Conservation (phyloP, 2,888 invertebrate species). For the Orthosia incerta region DNA sequence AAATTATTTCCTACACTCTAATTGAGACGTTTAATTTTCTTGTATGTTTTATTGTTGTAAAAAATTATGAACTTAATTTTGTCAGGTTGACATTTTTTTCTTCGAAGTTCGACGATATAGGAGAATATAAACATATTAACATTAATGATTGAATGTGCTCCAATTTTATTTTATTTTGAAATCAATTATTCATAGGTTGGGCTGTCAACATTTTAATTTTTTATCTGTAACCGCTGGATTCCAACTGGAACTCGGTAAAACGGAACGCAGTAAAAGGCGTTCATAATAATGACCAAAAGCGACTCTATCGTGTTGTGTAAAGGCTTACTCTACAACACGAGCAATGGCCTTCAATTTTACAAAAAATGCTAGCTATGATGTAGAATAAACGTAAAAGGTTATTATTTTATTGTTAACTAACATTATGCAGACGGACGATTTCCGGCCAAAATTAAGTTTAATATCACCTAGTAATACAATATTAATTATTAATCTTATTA, state of each 20-base stretch:
- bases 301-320: conserved; percentile 70
- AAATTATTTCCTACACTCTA: not conserved
- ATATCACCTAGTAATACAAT: conserved; percentile 1
- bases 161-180: not conserved
- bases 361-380: conserved; percentile 77
- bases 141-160: not conserved
- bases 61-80: not conserved
- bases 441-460: conserved; percentile 57
- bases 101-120: not conserved
- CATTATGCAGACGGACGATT: conserved; percentile 63
- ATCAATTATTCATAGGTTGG: not conserved
- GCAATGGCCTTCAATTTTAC: conserved; percentile 77
- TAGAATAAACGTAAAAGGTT: conserved; percentile 81
- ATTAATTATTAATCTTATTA: conserved; percentile 9
- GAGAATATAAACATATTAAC: not conserved
- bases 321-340: conserved; percentile 65
- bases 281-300: conserved; percentile 62
- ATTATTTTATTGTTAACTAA: conserved; percentile 75
- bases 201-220: conserved; percentile 21
- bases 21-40: too few species aligned
- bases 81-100: not conserved
- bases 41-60: fast-evolving
- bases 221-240: conserved; percentile 28
- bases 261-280: conserved; percentile 53
- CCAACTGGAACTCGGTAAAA: conserved; percentile 47